Evolutionary conservation across 1,140 invertebrate species (phyloP).

Genomic region (Cardiocondyla obscurior): DNA sequence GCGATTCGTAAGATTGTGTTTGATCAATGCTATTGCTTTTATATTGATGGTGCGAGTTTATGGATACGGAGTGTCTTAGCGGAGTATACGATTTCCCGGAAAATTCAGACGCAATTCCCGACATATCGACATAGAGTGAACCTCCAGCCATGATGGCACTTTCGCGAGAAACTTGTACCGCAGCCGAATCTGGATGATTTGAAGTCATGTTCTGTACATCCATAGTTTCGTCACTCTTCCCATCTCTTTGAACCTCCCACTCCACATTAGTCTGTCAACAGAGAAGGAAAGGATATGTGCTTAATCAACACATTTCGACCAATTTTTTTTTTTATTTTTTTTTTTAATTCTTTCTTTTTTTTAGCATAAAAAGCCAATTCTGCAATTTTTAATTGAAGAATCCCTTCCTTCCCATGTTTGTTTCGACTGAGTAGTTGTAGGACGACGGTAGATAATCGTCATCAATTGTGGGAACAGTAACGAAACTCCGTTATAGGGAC

Average conservation of each 20-base stretch:
- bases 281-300: constrained; percentile 88
- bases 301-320: constrained; percentile 78
- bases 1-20: neutral
- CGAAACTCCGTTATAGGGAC: constrained; percentile 66
- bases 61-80: constrained; percentile 34
- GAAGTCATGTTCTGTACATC: constrained; percentile 74
- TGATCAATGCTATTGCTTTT: constrained; percentile 11
- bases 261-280: constrained; percentile 87
- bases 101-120: constrained; percentile 64
- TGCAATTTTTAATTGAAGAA: constrained; percentile 67
- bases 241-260: constrained; percentile 78
- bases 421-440: constrained; percentile 67
- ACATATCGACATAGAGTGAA: constrained; percentile 72
- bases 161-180: constrained; percentile 75
- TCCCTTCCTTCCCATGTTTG: constrained; percentile 81
- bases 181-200: constrained; percentile 69
- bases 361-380: constrained; percentile 70
- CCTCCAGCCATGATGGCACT: constrained; percentile 76
- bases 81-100: constrained; percentile 54
- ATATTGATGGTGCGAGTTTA: constrained; percentile 22
- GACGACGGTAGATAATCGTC: constrained; percentile 44
- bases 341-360: no score
- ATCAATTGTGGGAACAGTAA: constrained; percentile 70
- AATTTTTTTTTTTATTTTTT: no score
- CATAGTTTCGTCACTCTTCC: constrained; percentile 81